Percentiles rank a stretch among this genome's conserved stretches.
These are phyloP conservation scores for Microcebus griseorufus DNA, from an alignment of 2,113 vertebrate genomes.

Conservation along the genomic window DNA sequence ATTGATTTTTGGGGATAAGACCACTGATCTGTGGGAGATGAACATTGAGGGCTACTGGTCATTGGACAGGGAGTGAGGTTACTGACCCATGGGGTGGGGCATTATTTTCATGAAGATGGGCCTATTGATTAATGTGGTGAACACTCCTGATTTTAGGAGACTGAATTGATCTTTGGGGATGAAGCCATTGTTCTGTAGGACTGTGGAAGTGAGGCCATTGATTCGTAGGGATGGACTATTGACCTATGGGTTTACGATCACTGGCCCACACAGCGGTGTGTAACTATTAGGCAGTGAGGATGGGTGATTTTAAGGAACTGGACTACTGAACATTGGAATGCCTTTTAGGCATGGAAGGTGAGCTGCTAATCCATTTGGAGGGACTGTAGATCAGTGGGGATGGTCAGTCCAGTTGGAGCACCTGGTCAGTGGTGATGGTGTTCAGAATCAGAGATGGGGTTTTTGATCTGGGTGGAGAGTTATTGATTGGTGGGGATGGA, in stretches of 20 bases:
- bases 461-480: not conserved
- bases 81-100: not conserved
- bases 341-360: not conserved
- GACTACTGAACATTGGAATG: not conserved
- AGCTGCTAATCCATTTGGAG: not conserved
- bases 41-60: not conserved
- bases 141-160: slow-evolving; percentile 4
- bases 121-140: not conserved
- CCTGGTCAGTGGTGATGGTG: not conserved
- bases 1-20: not conserved
- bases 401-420: not conserved
- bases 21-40: not conserved
- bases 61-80: not conserved
- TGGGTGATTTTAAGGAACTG: slow-evolving; percentile 5
- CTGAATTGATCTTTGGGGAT: not conserved
- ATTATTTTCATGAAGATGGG: not conserved
- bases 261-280: not conserved
- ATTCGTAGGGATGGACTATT: not conserved
- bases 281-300: not conserved
- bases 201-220: not conserved
- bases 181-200: slow-evolving; percentile 3
- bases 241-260: not conserved
- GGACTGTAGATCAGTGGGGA: not conserved
- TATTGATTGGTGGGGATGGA: not conserved
- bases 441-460: not conserved